Conservation (phyloP, 2,888 invertebrate genomes). For the Pandemis cinnamomeana region DNA sequence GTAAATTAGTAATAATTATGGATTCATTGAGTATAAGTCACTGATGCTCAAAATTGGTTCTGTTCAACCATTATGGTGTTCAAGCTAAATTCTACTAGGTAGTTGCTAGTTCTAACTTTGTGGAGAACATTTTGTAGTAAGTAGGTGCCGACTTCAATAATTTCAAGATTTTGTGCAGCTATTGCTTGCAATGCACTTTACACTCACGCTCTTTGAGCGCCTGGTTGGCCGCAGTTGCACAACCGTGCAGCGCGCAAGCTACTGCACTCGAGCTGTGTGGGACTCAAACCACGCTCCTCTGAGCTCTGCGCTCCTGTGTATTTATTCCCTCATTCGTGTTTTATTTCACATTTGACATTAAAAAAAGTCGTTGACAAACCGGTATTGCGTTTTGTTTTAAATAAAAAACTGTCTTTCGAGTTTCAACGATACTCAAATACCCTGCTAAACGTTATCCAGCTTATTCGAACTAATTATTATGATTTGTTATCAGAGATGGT, state of each 20-base stretch:
- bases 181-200: slow-evolving; percentile 16
- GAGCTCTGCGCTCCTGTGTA: slow-evolving; percentile 60
- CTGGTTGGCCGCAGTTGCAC: slow-evolving; percentile 66
- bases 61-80: too few relatives aligned
- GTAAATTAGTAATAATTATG: too few relatives aligned
- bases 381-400: not conserved
- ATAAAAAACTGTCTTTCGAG: not conserved
- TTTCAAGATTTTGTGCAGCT: slow-evolving; percentile 29
- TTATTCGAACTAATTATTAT: not conserved
- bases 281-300: slow-evolving; percentile 48
- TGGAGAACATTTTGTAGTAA: too few relatives aligned
- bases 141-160: not conserved
- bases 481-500: not conserved
- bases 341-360: slow-evolving; percentile 29
- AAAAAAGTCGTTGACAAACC: slow-evolving; percentile 4
- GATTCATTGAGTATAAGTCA: too few relatives aligned
- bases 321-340: slow-evolving; percentile 55
- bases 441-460: not conserved
- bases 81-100: not conserved
- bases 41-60: too few relatives aligned
- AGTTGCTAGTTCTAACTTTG: too few relatives aligned
- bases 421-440: not conserved
- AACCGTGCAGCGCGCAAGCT: slow-evolving; percentile 52
- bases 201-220: slow-evolving; percentile 57
- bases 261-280: slow-evolving; percentile 45